A percentile compares a stretch with the other conserved stretches of the same genome.
phyloP scores from a whole-genome alignment of 2,888 invertebrate species.

The Oscheius onirici region DNA sequence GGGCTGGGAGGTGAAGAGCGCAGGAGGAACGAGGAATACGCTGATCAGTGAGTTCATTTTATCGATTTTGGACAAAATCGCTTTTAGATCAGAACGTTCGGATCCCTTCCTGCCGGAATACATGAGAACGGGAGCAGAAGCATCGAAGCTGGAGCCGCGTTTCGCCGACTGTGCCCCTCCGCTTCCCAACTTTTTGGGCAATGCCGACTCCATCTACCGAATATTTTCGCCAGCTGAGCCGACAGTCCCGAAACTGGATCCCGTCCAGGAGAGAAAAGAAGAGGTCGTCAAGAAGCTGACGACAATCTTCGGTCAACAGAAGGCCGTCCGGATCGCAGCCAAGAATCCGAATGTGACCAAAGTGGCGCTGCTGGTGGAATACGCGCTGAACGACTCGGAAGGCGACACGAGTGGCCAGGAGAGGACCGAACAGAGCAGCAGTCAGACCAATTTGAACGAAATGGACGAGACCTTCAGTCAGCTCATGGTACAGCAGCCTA shows the following conservation, averaged over 20 bases:
- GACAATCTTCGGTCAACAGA: slow-evolving; percentile 13
- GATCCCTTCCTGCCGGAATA: slow-evolving; percentile 32
- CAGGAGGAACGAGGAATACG: neutral
- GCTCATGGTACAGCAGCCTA: too few species aligned
- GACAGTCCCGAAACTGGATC: neutral
- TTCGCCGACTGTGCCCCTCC: slow-evolving; percentile 12
- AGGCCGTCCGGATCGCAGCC: slow-evolving; percentile 38
- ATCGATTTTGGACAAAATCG: neutral
- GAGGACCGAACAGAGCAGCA: neutral
- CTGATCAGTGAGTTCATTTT: neutral
- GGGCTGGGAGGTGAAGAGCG: neutral
- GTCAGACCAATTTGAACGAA: neutral
- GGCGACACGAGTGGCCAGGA: slow-evolving; percentile 20
- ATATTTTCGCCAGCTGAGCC: neutral
- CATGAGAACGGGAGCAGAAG: slow-evolving; percentile 15
- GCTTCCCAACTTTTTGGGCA: slow-evolving; percentile 19
- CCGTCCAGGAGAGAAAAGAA: neutral
- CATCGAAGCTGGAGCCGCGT: slow-evolving; percentile 1
- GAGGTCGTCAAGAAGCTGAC: slow-evolving; percentile 20
- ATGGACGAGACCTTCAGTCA: too few species aligned
- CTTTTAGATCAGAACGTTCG: slow-evolving; percentile 1
- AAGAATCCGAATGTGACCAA: slow-evolving; percentile 37
- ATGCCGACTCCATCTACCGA: slow-evolving; percentile 24
- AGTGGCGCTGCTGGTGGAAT: slow-evolving; percentile 38
- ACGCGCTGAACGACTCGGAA: slow-evolving; percentile 26